Conservation (phyloP, 2,797 vertebrate genomes). For the Pantherophis alleghaniensis region DNA sequence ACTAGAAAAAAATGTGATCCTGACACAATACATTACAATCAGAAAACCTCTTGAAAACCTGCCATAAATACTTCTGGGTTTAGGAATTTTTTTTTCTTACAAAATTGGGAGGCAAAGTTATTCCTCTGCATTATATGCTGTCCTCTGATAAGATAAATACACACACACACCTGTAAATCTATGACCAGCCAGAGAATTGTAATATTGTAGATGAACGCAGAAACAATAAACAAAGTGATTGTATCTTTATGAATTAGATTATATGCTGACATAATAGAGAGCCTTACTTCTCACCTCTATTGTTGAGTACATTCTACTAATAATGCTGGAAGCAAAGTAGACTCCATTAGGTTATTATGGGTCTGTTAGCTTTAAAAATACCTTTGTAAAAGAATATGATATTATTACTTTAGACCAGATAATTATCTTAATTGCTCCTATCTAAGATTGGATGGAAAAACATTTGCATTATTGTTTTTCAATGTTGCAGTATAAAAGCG, state of each 20-base stretch:
- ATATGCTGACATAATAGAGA: not conserved
- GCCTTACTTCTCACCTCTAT: not conserved
- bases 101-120: not conserved
- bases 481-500: not conserved
- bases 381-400: not conserved
- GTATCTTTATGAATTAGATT: not conserved
- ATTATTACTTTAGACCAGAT: not conserved
- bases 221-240: not conserved
- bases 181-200: not conserved
- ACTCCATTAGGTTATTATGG: constrained; percentile 8
- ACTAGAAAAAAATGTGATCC: not conserved
- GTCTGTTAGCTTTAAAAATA: not conserved
- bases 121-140: not conserved
- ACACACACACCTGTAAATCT: too few species aligned
- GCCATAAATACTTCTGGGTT: not conserved
- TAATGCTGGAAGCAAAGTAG: not conserved
- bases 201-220: not conserved
- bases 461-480: not conserved
- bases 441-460: not conserved
- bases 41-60: not conserved
- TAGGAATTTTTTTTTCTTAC: not conserved
- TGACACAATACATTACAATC: not conserved
- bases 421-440: not conserved
- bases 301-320: not conserved
- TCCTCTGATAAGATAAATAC: not conserved